Evolutionary conservation across 1,140 invertebrate genomes (phyloP), one percentile per base, ranked within the genome.

Genomic region (Cydia pomonella): DNA sequence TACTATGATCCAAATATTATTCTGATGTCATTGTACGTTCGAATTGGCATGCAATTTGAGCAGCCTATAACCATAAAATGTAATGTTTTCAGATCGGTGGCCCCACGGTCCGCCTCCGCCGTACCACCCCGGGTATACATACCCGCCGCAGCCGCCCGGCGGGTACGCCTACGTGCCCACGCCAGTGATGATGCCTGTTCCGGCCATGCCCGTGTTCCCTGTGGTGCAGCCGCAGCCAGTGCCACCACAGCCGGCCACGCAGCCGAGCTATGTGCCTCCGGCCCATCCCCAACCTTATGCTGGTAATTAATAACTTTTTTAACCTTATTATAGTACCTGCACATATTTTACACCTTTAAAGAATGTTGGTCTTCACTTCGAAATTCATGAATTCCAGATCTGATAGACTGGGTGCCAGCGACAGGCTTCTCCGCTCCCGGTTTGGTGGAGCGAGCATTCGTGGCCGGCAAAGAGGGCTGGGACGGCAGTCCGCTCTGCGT

Each of bases 401-500:
- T 77, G 0, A 80, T 91, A 18, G 89, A 92, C 29, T 92, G 89
- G 89, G 80, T 86, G 12, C 76, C 83, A 7, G 73, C 82, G 1
- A 87, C 82, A 0, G 73, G 84, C 9, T 50, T 73, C 2, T 80
- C 79, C 0, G 88, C 87, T 0, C 64, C 66, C 6, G 71, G 77
- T 0, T 76, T 87, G 1, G 73, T 80, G 10, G 80, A 82, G 13
- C 77, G 80, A 33, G 91, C 90, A 1, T 84, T 86, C 9, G 77
- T 88, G 0, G 88, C 81, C 2, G 91, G 91, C 0, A 84, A 79
- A n/a, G 91, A 92, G 41, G 88, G 86, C 1, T 90, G 87, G 87
- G 88, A 91, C 73, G 75, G 80, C n/a, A 92, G 89, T 69, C 91
- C 91, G 0, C 75, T 93, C 0, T 93, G 91, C 86, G 76, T 87